Base-by-base conservation (phyloP, 2,113 vertebrate genomes). In the Litocranius walleri region DNA sequence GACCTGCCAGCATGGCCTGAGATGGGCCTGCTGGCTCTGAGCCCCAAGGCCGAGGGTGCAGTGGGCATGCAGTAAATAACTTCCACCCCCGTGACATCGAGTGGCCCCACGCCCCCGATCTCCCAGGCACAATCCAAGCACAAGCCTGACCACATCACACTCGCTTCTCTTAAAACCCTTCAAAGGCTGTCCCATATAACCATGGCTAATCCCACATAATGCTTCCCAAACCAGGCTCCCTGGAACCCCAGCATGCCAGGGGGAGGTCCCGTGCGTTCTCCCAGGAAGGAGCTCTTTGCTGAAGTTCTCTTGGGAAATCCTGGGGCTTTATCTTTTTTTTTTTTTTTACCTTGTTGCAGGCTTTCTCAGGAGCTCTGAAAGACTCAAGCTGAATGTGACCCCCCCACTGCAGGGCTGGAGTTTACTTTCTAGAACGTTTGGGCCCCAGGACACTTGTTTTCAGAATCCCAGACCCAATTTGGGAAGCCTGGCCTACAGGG, bases 71-170 rank as follows among this genome's bases (percentile, higher is more conserved):
- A 6, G 9, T 5, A 29, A 19, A 10, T 5, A 17, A 33, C 0
- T 0, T 7, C 50, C 36, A 3, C 21, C 64, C 16, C 2, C 0
- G 0, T 5, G 56, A 16, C 16, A 25, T 1, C 0, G 1, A 21
- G 54, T 2, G 7, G 54, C 36, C 3, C 82, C 16, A 2, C 0
- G 0, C 4, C 6, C 2, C 30, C 2, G 0, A 30, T 5, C 17
- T 45, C 59, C 25, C 3, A 5, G 71, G 52, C 57, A 40, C 12
- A 3, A 0, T 14, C 40, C 12, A 45, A 52, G 15, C 62, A n/a
- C 77, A 17, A 5, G 50, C 7, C 81, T 29, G 50, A n/a, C 50
- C 16, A 3, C 11, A 4, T 27, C 5, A 1, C 64, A 33, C 23
- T 54, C 90, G 5, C 17, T 6, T 14, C 85, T 67, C 52, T 27